Evolutionary conservation across 2,113 vertebrate species (phyloP).

Genomic region (Trachemys scripta): DNA sequence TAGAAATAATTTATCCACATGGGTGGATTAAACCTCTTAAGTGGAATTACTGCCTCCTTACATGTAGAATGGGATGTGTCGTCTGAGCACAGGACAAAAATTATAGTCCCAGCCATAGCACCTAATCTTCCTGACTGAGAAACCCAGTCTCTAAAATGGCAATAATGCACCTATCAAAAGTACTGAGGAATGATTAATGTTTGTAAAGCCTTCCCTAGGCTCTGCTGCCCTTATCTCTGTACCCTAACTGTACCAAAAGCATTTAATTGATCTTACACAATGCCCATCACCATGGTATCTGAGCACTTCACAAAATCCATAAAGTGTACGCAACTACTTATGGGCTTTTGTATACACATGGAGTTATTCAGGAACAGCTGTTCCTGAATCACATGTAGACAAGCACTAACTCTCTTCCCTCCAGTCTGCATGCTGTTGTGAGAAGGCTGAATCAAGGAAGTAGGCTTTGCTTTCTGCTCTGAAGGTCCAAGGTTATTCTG

Average conservation of each 20-base stretch:
- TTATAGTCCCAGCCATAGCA: background rate
- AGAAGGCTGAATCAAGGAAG: background rate
- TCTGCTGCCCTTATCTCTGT: background rate
- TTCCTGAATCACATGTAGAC: background rate
- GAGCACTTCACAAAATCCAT: background rate
- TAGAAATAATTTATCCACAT: background rate
- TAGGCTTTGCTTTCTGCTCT: background rate
- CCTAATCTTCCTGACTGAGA: background rate
- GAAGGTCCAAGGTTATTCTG: background rate
- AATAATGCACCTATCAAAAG: background rate
- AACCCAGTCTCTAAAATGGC: background rate
- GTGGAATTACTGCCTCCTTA: background rate
- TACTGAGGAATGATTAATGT: background rate
- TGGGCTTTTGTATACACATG: background rate
- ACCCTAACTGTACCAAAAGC: background rate
- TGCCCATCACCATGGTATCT: background rate
- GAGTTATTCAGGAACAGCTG: background rate
- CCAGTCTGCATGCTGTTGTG: background rate
- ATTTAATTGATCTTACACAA: rapidly evolving
- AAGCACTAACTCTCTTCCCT: background rate
- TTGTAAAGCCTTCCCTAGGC: background rate
- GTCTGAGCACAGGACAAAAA: rapidly evolving
- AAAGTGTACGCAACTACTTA: background rate
- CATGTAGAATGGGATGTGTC: background rate
- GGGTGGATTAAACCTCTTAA: rapidly evolving